phyloP scores from a whole-genome alignment of 2,113 vertebrate genomes.

The Etia nguti region DNA sequence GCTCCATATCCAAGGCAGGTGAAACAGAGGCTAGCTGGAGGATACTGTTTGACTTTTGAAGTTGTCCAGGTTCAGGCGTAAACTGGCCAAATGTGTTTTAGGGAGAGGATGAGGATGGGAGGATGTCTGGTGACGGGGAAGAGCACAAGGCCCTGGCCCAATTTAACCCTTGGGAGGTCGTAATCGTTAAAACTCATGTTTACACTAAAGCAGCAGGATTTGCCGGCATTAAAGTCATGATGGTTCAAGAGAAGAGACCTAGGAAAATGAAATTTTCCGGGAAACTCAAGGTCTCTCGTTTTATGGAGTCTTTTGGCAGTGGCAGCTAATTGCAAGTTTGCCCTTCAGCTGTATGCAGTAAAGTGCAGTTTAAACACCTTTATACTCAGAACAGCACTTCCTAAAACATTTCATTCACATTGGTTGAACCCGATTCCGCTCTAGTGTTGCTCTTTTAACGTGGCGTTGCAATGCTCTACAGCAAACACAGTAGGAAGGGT shows the following conservation, averaged over 20 bases:
- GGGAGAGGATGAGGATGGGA: not conserved
- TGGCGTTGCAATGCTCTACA: not conserved
- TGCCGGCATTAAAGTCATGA: not conserved
- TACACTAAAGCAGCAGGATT: not conserved
- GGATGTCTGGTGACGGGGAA: not conserved
- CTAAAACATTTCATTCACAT: not conserved
- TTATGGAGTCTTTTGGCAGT: not conserved
- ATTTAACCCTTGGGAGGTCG: not conserved
- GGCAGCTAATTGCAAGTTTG: not conserved
- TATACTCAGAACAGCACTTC: not conserved
- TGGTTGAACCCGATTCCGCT: not conserved
- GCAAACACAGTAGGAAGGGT: not conserved
- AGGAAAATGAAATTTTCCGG: not conserved
- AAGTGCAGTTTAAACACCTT: not conserved
- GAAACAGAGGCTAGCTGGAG: not conserved
- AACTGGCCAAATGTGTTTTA: not conserved
- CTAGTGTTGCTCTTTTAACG: not conserved
- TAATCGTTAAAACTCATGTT: not conserved
- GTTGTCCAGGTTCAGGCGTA: not conserved
- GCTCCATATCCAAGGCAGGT: not conserved
- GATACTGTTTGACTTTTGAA: not conserved
- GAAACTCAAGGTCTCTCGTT: not conserved
- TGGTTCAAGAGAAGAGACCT: not conserved
- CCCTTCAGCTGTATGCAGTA: not conserved
- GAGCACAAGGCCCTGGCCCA: not conserved